A percentile compares a stretch with the other conserved stretches of the same genome.
phyloP scores from a whole-genome alignment of 2,113 vertebrate species.

The Microcebus jonahi region DNA sequence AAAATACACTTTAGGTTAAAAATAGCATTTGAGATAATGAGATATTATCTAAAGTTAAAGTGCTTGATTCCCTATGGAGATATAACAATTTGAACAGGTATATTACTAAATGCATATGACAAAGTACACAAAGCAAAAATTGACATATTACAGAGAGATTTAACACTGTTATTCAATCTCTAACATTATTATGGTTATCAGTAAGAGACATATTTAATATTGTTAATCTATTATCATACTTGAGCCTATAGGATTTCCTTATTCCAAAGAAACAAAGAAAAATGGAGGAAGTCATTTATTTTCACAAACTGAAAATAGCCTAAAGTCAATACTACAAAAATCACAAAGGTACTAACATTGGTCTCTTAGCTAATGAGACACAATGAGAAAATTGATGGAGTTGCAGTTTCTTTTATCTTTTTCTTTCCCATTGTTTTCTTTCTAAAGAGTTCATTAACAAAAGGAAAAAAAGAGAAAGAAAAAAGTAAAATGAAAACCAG shows the following conservation, averaged over 20 bases:
- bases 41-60: neutral
- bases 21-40: neutral
- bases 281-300: slow-evolving; percentile 63
- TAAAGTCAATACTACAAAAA: slow-evolving; percentile 64
- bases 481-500: slow-evolving; percentile 12
- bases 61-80: neutral
- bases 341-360: slow-evolving; percentile 35
- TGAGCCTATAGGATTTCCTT: neutral
- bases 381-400: slow-evolving; percentile 67
- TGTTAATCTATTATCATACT: neutral
- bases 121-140: neutral
- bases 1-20: neutral
- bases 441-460: slow-evolving; percentile 57
- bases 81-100: neutral
- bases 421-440: slow-evolving; percentile 52
- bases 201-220: slow-evolving; percentile 24
- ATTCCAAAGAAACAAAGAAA: slow-evolving; percentile 49
- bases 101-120: neutral
- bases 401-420: slow-evolving; percentile 42
- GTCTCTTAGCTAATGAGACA: slow-evolving; percentile 58
- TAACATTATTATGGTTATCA: neutral
- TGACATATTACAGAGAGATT: neutral
- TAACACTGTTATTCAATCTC: neutral
- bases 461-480: neutral
- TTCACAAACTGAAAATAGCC: slow-evolving; percentile 63